phyloP scores from a whole-genome alignment of 2,888 invertebrate genomes.

The Osedax fenrisi region DNA sequence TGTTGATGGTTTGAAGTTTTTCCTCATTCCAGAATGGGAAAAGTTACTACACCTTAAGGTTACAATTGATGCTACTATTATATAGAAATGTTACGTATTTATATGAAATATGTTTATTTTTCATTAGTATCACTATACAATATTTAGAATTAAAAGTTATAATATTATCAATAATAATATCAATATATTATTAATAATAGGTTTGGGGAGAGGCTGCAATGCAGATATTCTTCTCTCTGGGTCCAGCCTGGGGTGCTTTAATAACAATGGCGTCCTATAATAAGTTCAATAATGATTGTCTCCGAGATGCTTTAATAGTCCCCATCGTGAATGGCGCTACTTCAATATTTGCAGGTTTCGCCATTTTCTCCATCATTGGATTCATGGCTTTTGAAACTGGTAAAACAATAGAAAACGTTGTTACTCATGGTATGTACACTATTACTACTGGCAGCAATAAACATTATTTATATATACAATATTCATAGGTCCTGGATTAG shows the following conservation, averaged over 20 bases:
- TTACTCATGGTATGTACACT: conserved; percentile 48
- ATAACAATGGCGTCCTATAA: conserved; percentile 38
- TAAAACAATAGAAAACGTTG: conserved; percentile 47
- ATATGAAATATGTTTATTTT: no score
- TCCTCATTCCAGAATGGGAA: conserved; percentile 35
- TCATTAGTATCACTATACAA: no score
- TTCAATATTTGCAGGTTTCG: conserved; percentile 49
- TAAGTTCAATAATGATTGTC: conserved; percentile 38
- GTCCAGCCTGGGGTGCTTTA: conserved; percentile 38
- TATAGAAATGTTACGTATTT: background rate
- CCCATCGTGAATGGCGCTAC: conserved; percentile 49
- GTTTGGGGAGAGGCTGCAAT: conserved; percentile 39
- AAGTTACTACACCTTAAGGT: conserved; percentile 35
- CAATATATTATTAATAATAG: conserved; percentile 21
- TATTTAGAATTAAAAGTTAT: background rate
- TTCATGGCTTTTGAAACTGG: conserved; percentile 54
- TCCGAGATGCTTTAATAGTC: conserved; percentile 47
- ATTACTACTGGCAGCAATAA: background rate
- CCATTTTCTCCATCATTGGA: conserved; percentile 54
- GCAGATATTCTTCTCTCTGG: conserved; percentile 39
- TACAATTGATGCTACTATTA: no score
- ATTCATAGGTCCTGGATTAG: conserved; percentile 47
- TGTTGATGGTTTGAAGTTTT: conserved; percentile 42
- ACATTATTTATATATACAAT: background rate
- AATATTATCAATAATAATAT: conserved; percentile 1